Percentiles rank a stretch among this genome's conserved stretches.
Evolutionary conservation across 2,797 vertebrate species (phyloP).

Genomic region (Phylloscopus collybita): DNA sequence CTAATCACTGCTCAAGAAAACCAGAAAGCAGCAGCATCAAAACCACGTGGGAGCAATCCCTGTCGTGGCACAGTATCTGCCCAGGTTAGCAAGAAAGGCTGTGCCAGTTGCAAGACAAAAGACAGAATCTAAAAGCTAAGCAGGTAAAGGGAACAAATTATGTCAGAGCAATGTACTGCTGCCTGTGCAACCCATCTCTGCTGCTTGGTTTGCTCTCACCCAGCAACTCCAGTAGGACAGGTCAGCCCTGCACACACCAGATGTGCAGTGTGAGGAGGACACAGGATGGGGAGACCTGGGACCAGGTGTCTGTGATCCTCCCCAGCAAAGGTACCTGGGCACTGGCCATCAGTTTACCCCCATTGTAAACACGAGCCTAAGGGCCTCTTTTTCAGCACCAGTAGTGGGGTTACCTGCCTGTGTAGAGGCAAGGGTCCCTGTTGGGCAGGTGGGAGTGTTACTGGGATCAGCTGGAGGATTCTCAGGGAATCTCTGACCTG

Average conservation of each 20-base stretch:
- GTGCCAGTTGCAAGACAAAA: neutral
- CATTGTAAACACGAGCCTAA: neutral
- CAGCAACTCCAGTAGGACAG: rapidly evolving
- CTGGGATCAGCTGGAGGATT: neutral
- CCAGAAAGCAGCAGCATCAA: neutral
- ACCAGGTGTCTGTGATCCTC: rapidly evolving
- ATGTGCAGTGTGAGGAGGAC: rapidly evolving
- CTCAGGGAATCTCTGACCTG: neutral
- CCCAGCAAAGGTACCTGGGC: neutral
- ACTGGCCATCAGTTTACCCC: neutral
- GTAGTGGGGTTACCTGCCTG: rapidly evolving
- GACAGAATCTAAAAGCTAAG: neutral
- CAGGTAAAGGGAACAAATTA: neutral
- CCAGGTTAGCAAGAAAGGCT: neutral
- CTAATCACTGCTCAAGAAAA: neutral
- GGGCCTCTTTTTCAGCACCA: rapidly evolving
- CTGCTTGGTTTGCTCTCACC: neutral
- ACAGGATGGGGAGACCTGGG: neutral
- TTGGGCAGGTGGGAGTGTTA: neutral
- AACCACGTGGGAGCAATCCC: neutral
- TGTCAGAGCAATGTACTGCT: neutral
- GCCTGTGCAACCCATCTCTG: neutral
- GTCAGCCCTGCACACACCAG: neutral
- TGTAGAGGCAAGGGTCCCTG: neutral
- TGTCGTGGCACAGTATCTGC: neutral